Conservation (phyloP, 2,797 vertebrate genomes). For the Sebastes alutus region DNA sequence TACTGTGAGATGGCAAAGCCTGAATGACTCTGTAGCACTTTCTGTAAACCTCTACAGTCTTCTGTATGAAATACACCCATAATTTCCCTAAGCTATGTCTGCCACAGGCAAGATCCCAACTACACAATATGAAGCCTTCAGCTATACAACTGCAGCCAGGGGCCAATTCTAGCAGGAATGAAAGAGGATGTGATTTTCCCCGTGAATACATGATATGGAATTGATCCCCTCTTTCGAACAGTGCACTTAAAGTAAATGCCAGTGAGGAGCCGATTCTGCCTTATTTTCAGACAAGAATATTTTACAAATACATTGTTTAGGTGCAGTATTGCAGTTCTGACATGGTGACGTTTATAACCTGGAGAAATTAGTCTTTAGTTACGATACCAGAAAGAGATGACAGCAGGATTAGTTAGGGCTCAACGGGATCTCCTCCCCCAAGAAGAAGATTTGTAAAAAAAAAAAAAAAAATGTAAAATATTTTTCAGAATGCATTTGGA, state of each 20-base stretch:
- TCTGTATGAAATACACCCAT: neutral
- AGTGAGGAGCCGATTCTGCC: neutral
- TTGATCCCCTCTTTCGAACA: slow-evolving; percentile 13
- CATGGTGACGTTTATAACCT: neutral
- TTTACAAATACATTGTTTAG: neutral
- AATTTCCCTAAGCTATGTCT: slow-evolving; percentile 17
- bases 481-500: neutral
- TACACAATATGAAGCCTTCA: slow-evolving; percentile 38
- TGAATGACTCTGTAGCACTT: neutral
- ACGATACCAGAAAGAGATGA: neutral
- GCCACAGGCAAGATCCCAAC: slow-evolving; percentile 29
- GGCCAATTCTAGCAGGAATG: slow-evolving; percentile 16
- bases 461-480: too few relatives aligned
- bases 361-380: neutral
- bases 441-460: too few relatives aligned
- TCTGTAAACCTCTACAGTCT: neutral
- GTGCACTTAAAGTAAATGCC: neutral
- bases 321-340: neutral
- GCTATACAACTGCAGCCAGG: slow-evolving; percentile 31
- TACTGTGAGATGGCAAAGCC: neutral
- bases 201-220: neutral
- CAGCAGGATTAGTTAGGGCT: too few relatives aligned
- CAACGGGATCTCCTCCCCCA: too few relatives aligned
- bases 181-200: slow-evolving; percentile 28
- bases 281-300: neutral